Evolutionary conservation across 1,140 invertebrate genomes (phyloP), one percentile per base, ranked within the genome.

Genomic region (Parapsyche elsis): DNA sequence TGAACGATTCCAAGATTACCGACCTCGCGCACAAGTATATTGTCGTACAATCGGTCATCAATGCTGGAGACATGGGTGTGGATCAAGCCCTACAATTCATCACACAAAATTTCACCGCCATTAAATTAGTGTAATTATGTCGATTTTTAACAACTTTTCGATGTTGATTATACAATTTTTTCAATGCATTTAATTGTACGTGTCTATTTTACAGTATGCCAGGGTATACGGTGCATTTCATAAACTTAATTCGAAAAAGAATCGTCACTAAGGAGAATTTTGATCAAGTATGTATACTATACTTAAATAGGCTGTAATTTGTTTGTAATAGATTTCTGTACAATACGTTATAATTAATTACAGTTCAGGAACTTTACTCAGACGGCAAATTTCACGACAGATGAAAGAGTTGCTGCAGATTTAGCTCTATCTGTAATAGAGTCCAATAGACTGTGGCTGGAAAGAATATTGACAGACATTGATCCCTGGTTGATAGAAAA

Each of bases 61-160:
- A 87, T 82, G 84, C 87, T 7, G 86, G 88, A 46, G 85, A 86
- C 0, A 84, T 84, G n/a, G 85, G 84, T 38, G 86, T 86, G 83
- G 85, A 88, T 16, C 85, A 81, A 5, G 88, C 86, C 2, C 64
- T 89, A 4, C 84, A 88, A 71, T 88, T 89, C 82, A 83, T 88
- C 9, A 81, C 86, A 38, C 84, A 87, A 75, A 82, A 89, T 81
- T 89, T 88, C 76, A 80, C 84, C 38, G 53, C 61, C 2, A 88
- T 89, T 38, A 86, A 89, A 83, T 83, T 85, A 0, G 87, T 85
- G 88, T 88, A 80, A 73, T 14, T 61, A 57, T 24, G 53, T 24
- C 14, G 26, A 24, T 57, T 30, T 38, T 4, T 38, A 38, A 4
- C 1, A 38, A 38, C 30, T 38, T 38, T 38, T 38, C 1, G 7